Conservation (phyloP, 1,140 invertebrate species). For the Drosophila kohkoa region DNA sequence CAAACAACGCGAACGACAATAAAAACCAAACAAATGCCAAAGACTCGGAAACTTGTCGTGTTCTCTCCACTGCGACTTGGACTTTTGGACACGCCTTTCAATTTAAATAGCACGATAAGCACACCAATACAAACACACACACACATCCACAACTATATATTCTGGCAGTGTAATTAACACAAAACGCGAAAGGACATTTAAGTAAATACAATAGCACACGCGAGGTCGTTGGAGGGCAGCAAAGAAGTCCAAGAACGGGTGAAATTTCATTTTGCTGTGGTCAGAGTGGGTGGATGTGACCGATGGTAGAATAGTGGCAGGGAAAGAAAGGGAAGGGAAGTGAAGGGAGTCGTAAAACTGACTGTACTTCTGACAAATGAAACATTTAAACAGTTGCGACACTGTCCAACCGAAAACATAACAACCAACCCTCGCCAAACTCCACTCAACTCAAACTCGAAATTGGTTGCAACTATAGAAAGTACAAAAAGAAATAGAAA, state of each 20-base stretch:
- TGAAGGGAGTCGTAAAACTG: background rate
- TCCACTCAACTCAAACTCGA: conserved; percentile 49
- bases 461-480: conserved; percentile 49
- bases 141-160: conserved; percentile 7
- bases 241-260: conserved; percentile 30
- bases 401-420: conserved; percentile 34
- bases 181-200: conserved; percentile 69
- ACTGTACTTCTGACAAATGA: conserved; percentile 49
- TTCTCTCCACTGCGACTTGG: conserved; percentile 31
- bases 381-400: conserved; percentile 59
- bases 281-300: conserved; percentile 24
- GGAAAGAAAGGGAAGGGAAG: background rate
- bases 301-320: background rate
- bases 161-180: conserved; percentile 61
- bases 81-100: conserved; percentile 65
- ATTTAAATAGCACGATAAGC: conserved; percentile 65
- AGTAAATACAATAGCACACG: conserved; percentile 56
- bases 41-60: conserved; percentile 35
- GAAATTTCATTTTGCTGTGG: conserved; percentile 17
- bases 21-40: conserved; percentile 44
- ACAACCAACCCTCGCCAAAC: conserved; percentile 51
- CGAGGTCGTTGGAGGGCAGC: conserved; percentile 48
- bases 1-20: conserved; percentile 45
- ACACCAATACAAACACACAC: background rate
- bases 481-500: conserved; percentile 27